Evolutionary conservation across 2,797 vertebrate genomes (phyloP).

Genomic region (Percopsis omiscomaycus): DNA sequence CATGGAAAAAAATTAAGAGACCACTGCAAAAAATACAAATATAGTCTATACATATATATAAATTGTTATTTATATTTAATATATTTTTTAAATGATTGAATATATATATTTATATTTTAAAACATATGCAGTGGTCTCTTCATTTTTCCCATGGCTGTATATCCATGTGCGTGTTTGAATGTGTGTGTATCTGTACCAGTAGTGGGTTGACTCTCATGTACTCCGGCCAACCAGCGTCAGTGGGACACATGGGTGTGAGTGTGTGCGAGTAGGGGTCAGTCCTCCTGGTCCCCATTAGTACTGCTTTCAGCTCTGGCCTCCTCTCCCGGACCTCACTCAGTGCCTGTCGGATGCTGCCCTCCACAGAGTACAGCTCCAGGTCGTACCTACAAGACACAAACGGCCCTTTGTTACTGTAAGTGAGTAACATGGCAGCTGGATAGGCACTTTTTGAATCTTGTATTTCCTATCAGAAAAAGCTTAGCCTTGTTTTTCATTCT

Average conservation of each 20-base stretch:
- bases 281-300: conserved; percentile 93
- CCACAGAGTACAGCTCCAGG: conserved; percentile 82
- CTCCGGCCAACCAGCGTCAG: conserved; percentile 88
- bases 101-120: background rate
- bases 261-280: conserved; percentile 90
- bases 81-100: conserved; percentile 6
- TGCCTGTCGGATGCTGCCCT: conserved; percentile 88
- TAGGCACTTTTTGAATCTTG: background rate
- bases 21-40: no score
- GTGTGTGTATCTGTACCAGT: conserved; percentile 74
- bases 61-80: conserved; percentile 3
- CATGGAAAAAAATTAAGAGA: no score
- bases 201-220: conserved; percentile 94
- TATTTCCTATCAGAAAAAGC: background rate
- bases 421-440: background rate
- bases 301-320: conserved; percentile 83
- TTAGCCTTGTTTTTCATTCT: background rate
- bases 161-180: background rate
- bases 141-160: no score
- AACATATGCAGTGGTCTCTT: no score
- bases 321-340: conserved; percentile 78
- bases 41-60: background rate
- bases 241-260: conserved; percentile 83
- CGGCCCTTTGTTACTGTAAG: background rate
- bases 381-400: conserved; percentile 77